These are phyloP conservation scores for Cacatua alba DNA, from an alignment of 2,113 vertebrate genomes.

Conservation along the genomic window DNA sequence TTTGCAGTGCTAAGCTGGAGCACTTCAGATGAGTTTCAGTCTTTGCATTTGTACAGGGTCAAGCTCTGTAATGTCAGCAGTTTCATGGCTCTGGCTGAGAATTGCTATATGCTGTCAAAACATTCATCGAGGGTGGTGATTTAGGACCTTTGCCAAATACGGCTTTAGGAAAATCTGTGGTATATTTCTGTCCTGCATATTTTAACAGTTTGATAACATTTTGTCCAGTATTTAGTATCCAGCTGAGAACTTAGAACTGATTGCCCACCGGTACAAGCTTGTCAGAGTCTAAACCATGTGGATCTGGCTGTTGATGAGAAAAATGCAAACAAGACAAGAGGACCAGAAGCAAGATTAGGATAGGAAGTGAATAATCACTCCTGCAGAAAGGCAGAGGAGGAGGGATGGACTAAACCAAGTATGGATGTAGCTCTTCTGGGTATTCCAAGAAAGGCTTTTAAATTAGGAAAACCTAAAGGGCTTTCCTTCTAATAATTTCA, in stretches of 20 bases:
- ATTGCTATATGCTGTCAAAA: not conserved
- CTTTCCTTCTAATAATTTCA: not conserved
- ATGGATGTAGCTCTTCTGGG: not conserved
- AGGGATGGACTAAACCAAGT: not conserved
- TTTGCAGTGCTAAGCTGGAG: not conserved
- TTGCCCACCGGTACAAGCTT: not conserved
- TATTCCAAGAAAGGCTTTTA: not conserved
- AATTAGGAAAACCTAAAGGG: not conserved
- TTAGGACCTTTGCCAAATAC: not conserved
- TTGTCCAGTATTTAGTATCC: not conserved
- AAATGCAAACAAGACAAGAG: not conserved
- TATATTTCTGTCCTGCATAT: not conserved
- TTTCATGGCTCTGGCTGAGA: not conserved
- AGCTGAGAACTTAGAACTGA: not conserved
- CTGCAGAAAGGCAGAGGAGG: not conserved
- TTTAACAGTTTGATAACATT: not conserved
- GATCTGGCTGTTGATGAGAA: not conserved
- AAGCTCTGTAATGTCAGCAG: not conserved
- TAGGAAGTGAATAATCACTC: not conserved
- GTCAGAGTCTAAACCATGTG: not conserved
- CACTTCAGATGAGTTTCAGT: not conserved
- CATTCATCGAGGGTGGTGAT: not conserved
- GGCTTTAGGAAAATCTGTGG: not conserved
- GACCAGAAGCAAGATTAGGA: not conserved
- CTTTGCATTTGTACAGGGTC: not conserved